Conservation (phyloP, 2,797 vertebrate species). For the Xiphophorus birchmanni region DNA sequence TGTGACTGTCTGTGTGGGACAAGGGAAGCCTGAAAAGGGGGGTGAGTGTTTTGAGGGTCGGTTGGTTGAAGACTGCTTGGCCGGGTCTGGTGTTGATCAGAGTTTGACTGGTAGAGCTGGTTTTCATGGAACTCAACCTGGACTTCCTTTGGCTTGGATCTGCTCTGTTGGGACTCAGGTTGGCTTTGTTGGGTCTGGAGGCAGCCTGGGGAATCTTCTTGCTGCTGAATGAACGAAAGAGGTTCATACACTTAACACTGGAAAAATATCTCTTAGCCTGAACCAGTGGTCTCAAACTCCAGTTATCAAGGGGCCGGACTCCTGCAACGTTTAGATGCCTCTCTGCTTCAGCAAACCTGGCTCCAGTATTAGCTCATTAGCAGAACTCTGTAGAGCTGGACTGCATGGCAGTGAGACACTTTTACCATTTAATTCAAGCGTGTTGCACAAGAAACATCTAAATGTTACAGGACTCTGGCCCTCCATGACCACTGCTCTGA, state of each 20-base stretch:
- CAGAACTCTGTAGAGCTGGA: no score
- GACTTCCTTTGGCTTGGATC: background rate
- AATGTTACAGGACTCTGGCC: no score
- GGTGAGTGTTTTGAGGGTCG: background rate
- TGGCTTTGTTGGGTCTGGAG: conserved; percentile 10
- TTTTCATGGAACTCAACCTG: background rate
- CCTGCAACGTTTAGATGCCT: no score
- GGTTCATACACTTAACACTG: background rate
- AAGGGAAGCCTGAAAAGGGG: background rate
- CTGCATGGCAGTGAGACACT: no score
- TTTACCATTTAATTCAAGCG: no score
- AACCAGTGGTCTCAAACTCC: background rate
- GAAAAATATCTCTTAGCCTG: background rate
- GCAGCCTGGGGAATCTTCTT: conserved; percentile 21
- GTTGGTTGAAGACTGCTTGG: background rate
- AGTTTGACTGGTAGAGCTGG: background rate
- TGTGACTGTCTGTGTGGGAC: conserved; percentile 5
- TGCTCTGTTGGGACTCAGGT: background rate
- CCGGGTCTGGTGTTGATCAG: background rate
- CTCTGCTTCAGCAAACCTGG: no score
- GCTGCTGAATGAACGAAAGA: conserved; percentile 20
- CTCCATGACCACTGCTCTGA: no score
- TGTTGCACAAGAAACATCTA: no score
- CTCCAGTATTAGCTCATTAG: no score
- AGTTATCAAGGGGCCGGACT: no score